phyloP scores from a whole-genome alignment of 2,888 invertebrate genomes.

The Dryococelus australis region DNA sequence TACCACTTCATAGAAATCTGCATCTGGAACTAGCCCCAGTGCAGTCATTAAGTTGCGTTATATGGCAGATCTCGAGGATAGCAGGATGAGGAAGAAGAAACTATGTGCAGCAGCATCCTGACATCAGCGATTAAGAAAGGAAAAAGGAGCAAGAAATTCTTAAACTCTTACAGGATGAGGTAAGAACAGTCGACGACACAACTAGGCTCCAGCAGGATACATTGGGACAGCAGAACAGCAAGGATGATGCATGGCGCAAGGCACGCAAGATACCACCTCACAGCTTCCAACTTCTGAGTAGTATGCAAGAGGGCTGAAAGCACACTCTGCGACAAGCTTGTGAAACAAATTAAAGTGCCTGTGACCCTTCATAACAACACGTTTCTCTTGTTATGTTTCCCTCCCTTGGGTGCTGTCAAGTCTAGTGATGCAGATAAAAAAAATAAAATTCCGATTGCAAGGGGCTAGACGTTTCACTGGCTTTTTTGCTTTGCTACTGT shows the following conservation, averaged over 20 bases:
- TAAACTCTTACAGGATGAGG: neutral
- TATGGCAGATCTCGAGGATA: neutral
- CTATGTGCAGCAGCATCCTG: neutral
- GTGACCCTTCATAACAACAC: too few species aligned
- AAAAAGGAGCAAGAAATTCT: neutral
- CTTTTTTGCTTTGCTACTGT: too few species aligned
- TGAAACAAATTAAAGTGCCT: neutral
- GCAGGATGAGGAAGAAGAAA: neutral
- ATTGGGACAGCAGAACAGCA: neutral
- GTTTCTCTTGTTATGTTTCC: too few species aligned
- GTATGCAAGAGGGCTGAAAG: neutral
- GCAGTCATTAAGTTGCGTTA: neutral
- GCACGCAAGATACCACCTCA: neutral
- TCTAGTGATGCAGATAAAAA: too few species aligned
- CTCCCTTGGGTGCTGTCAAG: too few species aligned
- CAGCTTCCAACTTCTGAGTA: neutral
- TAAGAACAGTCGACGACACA: neutral
- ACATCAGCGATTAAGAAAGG: neutral
- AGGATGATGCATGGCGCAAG: neutral
- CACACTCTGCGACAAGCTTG: neutral
- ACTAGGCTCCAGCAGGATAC: neutral
- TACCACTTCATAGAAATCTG: neutral
- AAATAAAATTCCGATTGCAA: too few species aligned
- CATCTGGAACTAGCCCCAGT: neutral
- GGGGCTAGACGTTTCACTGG: too few species aligned